Base-by-base conservation (phyloP, 2,113 vertebrate genomes). In the Dromiciops gliroides region DNA sequence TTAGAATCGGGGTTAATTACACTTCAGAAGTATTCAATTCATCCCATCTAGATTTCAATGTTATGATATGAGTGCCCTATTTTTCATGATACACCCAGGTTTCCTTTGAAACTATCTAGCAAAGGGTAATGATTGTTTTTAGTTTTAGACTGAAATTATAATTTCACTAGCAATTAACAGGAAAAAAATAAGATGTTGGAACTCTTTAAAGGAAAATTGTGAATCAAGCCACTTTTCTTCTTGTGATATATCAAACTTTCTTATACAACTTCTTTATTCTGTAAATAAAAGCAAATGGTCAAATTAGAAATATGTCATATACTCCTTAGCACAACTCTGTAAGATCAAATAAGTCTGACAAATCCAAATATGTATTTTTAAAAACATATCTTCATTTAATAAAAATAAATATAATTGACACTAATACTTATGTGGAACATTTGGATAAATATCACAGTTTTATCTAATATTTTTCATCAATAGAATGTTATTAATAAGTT, bases 51-150 rank as follows among this genome's bases (percentile, higher is more conserved):
- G 6, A 10, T 56, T 88, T 60, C 4, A 48, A n/a, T 53, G 19
- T 60, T 90, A 92, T 23, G 50, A 92, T 93, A 8, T 0, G 26
- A 37, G 89, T 37, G n/a, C 19, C 31, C 31, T 44, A 47, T 92
- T 83, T 83, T 92, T 92, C 28, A 25, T 89, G 26, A 92, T 50
- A 83, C 22, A 22, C 88, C 22, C 24, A 94, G 50, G 91, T 93
- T 90, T 92, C 49, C 75, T 92, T 94, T 37, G 90, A 91, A 95
- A 94, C 23, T 51, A 96, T 83, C 90, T 92, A 95, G 83, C 53
- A 67, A 95, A 91, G 24, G 2, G 8, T n/a, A n/a, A n/a, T n/a
- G n/a, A n/a, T n/a, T n/a, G n/a, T 88, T 95, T 94, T 28, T 37
- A 94, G 3, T 3, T 56, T 89, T 25, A 83, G 19, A 88, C 56